These are phyloP conservation scores for Leptonema lineaticorne DNA, from an alignment of 1,140 invertebrate genomes.

Conservation along the genomic window DNA sequence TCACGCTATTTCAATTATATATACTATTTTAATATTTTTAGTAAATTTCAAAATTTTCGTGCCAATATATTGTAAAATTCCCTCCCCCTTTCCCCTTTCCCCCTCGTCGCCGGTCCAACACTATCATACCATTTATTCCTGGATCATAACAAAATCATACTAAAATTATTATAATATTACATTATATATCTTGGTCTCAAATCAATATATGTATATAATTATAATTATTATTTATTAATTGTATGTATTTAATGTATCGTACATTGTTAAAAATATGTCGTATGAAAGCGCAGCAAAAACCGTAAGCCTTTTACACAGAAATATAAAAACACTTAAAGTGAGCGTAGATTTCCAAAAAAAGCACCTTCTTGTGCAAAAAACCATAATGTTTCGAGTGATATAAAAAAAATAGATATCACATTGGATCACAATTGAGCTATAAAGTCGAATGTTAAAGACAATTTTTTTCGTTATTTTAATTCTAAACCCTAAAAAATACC, in stretches of 20 bases:
- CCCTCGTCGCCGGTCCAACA: neutral
- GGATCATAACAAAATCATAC: neutral
- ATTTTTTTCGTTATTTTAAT: conserved; percentile 5
- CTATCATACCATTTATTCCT: conserved; percentile 12
- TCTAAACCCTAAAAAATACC: conserved; percentile 22
- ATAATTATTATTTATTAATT: too few relatives aligned
- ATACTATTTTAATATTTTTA: neutral
- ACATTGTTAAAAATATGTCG: neutral
- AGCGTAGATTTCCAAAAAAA: neutral
- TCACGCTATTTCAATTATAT: conserved; percentile 3
- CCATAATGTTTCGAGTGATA: neutral
- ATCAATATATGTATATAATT: neutral
- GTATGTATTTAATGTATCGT: too few relatives aligned
- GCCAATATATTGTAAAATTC: too few relatives aligned
- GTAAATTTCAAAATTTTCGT: neutral
- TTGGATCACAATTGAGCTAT: conserved; percentile 32
- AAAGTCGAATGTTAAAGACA: conserved; percentile 15
- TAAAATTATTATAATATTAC: neutral
- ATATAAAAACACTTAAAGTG: conserved; percentile 11
- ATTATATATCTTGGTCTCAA: neutral
- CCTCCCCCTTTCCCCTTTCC: too few relatives aligned
- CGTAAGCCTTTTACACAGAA: neutral
- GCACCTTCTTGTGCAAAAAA: neutral
- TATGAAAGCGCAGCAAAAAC: neutral
- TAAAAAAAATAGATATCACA: conserved; percentile 30